A percentile compares a stretch with the other conserved stretches of the same genome.
Evolutionary conservation across 2,888 invertebrate species (phyloP).

Genomic region (Malacosoma neustria): DNA sequence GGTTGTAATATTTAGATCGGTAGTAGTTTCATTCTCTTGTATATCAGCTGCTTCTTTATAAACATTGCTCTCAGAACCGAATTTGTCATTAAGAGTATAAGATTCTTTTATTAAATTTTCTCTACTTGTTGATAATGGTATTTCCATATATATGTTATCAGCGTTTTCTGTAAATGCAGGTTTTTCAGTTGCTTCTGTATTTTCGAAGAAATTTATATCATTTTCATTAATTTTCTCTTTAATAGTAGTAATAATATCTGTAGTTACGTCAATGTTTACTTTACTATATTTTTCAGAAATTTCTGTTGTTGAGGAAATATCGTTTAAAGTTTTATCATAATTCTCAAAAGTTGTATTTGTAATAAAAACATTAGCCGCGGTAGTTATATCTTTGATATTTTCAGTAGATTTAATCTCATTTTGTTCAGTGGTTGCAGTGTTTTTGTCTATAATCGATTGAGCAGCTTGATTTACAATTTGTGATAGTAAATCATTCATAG

Average conservation of each 20-base stretch:
- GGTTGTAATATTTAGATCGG: not conserved
- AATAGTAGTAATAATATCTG: not conserved
- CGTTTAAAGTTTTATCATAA: conserved; percentile 11
- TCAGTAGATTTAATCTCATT: conserved; percentile 22
- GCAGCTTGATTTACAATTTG: conserved; percentile 54
- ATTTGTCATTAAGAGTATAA: not conserved
- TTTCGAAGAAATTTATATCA: not conserved
- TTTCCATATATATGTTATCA: not conserved
- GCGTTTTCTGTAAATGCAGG: not conserved
- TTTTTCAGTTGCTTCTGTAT: not conserved
- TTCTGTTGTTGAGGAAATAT: conserved; percentile 14
- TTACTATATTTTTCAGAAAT: not conserved
- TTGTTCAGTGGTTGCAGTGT: conserved; percentile 13
- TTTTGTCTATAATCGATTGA: conserved; percentile 23
- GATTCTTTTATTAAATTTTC: not conserved
- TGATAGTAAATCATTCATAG: conserved; percentile 65
- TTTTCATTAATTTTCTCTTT: not conserved
- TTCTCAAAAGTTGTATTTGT: conserved; percentile 13
- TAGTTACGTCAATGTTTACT: not conserved
- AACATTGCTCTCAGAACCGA: not conserved
- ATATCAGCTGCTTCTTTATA: not conserved
- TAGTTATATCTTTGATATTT: conserved; percentile 18
- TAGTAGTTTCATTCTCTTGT: not conserved
- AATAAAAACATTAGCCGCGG: conserved; percentile 10
- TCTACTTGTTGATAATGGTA: not conserved